Evolutionary conservation across 2,797 vertebrate genomes (phyloP), one percentile per base, ranked within the genome.

Genomic region (Lagothrix lagotricha): DNA sequence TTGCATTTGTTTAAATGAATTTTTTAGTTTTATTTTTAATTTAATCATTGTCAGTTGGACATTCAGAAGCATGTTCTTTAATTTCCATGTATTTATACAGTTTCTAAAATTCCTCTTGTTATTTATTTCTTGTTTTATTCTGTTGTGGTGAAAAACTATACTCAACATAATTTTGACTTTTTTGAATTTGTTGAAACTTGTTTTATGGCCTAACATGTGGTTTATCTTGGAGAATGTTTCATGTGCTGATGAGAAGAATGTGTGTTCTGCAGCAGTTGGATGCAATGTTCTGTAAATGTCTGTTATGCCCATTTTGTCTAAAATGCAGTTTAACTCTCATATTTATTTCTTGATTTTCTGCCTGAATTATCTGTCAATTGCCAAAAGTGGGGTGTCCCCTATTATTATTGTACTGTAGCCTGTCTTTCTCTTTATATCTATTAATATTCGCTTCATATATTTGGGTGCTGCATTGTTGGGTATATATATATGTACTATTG

Each of bases 401-500:
- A 22, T 36, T 67, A 67, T 36, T 70, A 70, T 36, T 22, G n/a
- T 70, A 36, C 33, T 36, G 8, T 36, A 70, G 67, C n/a, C 67
- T 41, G 41, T 41, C 41, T 36, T 36, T 19, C 15, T 36, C 67
- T 70, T 70, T 20, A 36, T n/a, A 22, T 36, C n/a, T 14, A 70
- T 70, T 70, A 70, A 36, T 36, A 70, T 70, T 70, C 36, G 67
- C n/a, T 70, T 33, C 36, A 70, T 36, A 20, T 70, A 70, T 70
- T 70, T 70, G n/a, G 19, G 19, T 70, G n/a, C 67, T 20, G 4
- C 67, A 36, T 19, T 36, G n/a, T 70, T 70, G 67, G 19, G 19
- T 70, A 4, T 20, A n/a, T 33, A 19, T 70, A 70, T 20, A 36
- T 36, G 19, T 70, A 0, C 0, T 20, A 20, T 11, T 20, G 17